These are phyloP conservation scores for Philonicus albiceps DNA, from an alignment of 2,888 invertebrate species.

Conservation along the genomic window DNA sequence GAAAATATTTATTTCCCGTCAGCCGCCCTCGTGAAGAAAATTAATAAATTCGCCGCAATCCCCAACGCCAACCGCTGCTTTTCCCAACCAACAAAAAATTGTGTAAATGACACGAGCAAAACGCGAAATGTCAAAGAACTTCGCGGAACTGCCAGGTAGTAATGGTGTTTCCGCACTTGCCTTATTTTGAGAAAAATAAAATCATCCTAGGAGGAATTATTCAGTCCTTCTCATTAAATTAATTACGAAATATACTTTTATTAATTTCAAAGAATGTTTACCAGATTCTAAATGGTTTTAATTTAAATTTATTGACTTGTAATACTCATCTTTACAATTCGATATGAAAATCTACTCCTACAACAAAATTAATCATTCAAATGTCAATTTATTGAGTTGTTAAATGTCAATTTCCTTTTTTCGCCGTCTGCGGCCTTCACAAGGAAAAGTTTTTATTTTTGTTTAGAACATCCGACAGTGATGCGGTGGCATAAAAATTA, in stretches of 20 bases:
- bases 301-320: neutral
- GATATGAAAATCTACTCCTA: neutral
- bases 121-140: slow-evolving; percentile 6
- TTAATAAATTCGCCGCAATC: neutral
- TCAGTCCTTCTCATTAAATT: neutral
- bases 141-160: neutral
- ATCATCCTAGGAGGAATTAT: neutral
- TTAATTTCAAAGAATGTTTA: neutral
- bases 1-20: neutral
- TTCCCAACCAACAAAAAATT: slow-evolving; percentile 1
- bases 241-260: neutral
- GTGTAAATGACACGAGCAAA: slow-evolving; percentile 18
- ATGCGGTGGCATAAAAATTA: neutral
- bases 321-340: neutral
- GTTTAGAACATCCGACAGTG: neutral
- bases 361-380: neutral
- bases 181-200: neutral
- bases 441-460: neutral
- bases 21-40: slow-evolving; percentile 8
- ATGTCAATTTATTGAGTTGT: neutral
- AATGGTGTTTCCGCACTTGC: neutral
- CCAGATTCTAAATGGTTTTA: neutral
- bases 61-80: slow-evolving; percentile 1
- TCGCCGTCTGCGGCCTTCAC: neutral
- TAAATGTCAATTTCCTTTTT: neutral